Conservation (phyloP, 2,888 invertebrate species). For the Penaeus monodon region DNA sequence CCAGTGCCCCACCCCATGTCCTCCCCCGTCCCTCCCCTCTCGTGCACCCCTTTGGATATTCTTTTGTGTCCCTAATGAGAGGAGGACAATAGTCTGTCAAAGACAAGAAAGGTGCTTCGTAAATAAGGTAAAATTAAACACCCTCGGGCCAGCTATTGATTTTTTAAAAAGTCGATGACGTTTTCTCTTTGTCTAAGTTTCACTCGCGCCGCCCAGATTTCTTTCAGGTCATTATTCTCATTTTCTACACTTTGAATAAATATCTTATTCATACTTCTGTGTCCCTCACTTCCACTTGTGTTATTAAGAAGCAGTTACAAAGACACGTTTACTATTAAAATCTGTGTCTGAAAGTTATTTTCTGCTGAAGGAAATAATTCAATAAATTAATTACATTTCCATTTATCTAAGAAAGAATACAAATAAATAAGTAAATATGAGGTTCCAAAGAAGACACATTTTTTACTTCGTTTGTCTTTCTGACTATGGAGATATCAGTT, state of each 20-base stretch:
- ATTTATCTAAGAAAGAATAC: too few species aligned
- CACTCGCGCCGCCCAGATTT: neutral
- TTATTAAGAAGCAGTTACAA: too few species aligned
- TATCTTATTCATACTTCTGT: neutral
- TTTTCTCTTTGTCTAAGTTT: constrained; percentile 43
- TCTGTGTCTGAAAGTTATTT: too few species aligned
- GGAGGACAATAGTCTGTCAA: constrained; percentile 58
- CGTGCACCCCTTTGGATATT: constrained; percentile 48
- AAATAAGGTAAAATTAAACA: constrained; percentile 60
- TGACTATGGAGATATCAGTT: too few species aligned
- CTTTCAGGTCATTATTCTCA: constrained; percentile 27
- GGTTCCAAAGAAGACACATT: too few species aligned
- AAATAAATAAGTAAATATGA: too few species aligned
- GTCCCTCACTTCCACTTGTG: neutral
- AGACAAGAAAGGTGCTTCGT: constrained; percentile 55
- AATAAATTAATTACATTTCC: too few species aligned
- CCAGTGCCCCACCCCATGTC: neutral
- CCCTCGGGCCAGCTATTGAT: constrained; percentile 47
- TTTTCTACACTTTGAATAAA: constrained; percentile 10
- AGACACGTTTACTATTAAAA: too few species aligned
- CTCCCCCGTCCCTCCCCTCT: neutral
- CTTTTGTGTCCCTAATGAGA: constrained; percentile 57
- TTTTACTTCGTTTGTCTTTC: too few species aligned
- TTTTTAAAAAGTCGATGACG: constrained; percentile 46
- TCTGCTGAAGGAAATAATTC: too few species aligned